A percentile compares a stretch with the other conserved stretches of the same genome.
These are phyloP conservation scores for Zaprionus vittiger DNA, from an alignment of 1,140 invertebrate species.

Conservation along the genomic window DNA sequence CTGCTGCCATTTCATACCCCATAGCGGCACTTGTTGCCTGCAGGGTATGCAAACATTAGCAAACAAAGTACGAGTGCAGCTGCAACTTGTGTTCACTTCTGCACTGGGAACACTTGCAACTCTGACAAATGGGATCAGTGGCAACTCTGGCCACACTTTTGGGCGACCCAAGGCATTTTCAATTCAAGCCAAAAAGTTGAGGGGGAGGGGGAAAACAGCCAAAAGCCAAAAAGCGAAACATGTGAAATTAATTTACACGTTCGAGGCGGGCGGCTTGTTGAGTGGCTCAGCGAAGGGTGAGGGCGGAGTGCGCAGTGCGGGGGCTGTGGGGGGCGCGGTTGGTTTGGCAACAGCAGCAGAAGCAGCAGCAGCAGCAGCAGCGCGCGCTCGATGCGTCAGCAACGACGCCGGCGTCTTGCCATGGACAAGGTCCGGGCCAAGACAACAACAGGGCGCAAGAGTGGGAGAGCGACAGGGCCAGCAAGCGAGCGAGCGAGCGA, in stretches of 20 bases:
- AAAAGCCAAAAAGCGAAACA: conserved; percentile 52
- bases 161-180: conserved; percentile 20
- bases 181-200: conserved; percentile 8
- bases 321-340: not conserved
- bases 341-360: conserved; percentile 16
- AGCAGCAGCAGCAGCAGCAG: conserved; percentile 23
- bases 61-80: not conserved
- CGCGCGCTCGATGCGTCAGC: conserved; percentile 62
- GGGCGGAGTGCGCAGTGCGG: not conserved
- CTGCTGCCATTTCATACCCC: not conserved
- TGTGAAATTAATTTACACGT: conserved; percentile 81
- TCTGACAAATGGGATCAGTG: not conserved
- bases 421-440: conserved; percentile 54
- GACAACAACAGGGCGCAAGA: conserved; percentile 8
- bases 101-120: too few relatives aligned
- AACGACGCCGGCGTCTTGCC: conserved; percentile 37
- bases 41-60: conserved; percentile 2
- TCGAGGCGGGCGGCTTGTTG: conserved; percentile 26
- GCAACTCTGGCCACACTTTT: not conserved
- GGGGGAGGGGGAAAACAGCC: not conserved
- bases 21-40: not conserved
- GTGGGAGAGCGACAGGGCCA: not conserved
- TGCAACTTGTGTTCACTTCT: not conserved
- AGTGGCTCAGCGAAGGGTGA: not conserved
- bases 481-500: conserved; percentile 8